Conservation (phyloP, 1,140 invertebrate species). For the Leptoteleia sp. region DNA sequence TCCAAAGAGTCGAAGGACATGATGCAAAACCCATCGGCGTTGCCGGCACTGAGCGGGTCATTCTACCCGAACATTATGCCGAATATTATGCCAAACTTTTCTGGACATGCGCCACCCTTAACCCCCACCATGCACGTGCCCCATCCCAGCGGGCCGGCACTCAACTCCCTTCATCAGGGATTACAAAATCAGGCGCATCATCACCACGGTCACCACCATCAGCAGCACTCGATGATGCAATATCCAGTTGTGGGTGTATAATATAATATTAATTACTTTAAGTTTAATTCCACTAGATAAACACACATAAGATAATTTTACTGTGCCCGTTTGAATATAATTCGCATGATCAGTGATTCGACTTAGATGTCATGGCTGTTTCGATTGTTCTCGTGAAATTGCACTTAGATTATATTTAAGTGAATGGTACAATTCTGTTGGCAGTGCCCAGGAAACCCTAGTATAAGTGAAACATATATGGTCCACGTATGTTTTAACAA, state of each 20-base stretch:
- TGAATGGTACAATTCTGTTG: too few species aligned
- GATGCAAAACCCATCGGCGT: conserved; percentile 13
- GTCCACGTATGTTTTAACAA: too few species aligned
- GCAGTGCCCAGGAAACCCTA: too few species aligned
- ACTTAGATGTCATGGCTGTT: too few species aligned
- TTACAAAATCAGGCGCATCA: conserved; percentile 35
- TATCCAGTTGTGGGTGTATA: conserved; percentile 30
- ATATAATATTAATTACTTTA: too few species aligned
- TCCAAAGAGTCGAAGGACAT: conserved; percentile 76
- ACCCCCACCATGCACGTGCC: conserved; percentile 30
- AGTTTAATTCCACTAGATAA: too few species aligned
- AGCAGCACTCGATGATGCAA: conserved; percentile 30
- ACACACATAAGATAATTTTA: too few species aligned
- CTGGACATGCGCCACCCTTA: conserved; percentile 17
- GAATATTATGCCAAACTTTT: conserved; percentile 24
- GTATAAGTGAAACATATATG: too few species aligned
- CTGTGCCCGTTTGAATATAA: too few species aligned
- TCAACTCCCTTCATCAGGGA: conserved; percentile 11
- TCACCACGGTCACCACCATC: conserved; percentile 24
- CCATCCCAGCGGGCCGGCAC: conserved; percentile 7
- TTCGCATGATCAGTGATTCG: too few species aligned
- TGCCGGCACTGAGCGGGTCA: conserved; percentile 42
- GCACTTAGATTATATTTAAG: too few species aligned
- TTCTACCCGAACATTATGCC: conserved; percentile 60
- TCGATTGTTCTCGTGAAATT: too few species aligned